Evolutionary conservation across 2,888 invertebrate genomes (phyloP).

Genomic region (Cyclophora punctaria): DNA sequence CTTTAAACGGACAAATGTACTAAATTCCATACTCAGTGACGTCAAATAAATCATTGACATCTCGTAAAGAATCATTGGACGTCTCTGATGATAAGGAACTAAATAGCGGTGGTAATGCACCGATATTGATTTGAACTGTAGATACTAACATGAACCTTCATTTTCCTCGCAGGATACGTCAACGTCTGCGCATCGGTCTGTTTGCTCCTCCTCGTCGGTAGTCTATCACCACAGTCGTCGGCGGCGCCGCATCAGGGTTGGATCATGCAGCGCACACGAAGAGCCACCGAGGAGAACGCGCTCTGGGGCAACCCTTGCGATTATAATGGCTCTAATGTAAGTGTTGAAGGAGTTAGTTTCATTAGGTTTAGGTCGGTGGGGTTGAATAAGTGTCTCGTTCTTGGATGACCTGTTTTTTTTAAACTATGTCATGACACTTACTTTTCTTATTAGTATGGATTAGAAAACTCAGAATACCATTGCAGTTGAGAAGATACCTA

Average conservation of each 20-base stretch:
- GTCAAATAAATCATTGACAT: no score
- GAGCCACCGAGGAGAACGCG: slow-evolving; percentile 38
- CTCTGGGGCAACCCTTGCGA: slow-evolving; percentile 65
- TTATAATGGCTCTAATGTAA: slow-evolving; percentile 38
- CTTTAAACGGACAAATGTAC: no score
- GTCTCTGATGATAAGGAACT: neutral
- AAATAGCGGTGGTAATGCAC: neutral
- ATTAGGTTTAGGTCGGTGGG: no score
- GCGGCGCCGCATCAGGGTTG: slow-evolving; percentile 55
- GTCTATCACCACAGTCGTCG: slow-evolving; percentile 50
- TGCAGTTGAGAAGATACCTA: no score
- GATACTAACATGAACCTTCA: neutral
- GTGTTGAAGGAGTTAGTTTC: slow-evolving; percentile 4
- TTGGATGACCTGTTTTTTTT: no score
- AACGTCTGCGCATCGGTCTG: slow-evolving; percentile 68
- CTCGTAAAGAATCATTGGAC: no score
- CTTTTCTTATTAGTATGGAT: no score
- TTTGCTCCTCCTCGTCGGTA: slow-evolving; percentile 56
- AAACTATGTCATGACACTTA: no score
- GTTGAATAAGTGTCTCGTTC: no score
- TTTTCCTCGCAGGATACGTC: slow-evolving; percentile 54
- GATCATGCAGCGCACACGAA: slow-evolving; percentile 46
- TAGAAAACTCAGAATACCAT: no score
- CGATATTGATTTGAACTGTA: no score
- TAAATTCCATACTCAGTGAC: no score